A percentile compares a stretch with the other conserved stretches of the same genome.
These are phyloP conservation scores for Capitulum mitella DNA, from an alignment of 2,888 invertebrate species.

Conservation along the genomic window DNA sequence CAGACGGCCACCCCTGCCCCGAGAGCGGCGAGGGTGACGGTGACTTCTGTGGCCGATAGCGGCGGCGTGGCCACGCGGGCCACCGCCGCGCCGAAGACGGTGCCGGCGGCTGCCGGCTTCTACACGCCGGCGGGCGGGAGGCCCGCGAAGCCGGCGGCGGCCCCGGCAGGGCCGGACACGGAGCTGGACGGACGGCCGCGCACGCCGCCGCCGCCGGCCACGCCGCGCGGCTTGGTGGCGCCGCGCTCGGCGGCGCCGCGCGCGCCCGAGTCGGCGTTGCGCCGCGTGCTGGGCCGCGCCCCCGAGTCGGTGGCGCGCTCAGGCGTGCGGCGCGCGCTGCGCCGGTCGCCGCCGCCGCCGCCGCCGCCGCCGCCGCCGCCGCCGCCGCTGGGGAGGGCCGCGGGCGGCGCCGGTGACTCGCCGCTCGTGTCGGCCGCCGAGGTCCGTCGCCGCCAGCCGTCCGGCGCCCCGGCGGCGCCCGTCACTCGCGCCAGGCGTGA, in stretches of 20 bases:
- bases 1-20: too few species aligned
- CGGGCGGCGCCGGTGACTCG: not conserved
- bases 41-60: too few species aligned
- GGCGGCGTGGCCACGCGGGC: not conserved
- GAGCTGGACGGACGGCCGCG: not conserved
- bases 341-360: not conserved
- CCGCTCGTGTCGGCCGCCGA: too few species aligned
- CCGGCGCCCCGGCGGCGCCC: not conserved
- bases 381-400: not conserved
- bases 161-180: not conserved
- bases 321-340: not conserved
- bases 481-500: not conserved
- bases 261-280: conserved; percentile 11
- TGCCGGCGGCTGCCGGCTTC: not conserved
- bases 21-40: too few species aligned
- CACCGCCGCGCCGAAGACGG: not conserved
- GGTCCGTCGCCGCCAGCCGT: not conserved
- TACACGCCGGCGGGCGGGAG: not conserved
- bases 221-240: not conserved
- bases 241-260: not conserved
- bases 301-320: not conserved
- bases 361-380: not conserved
- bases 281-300: not conserved
- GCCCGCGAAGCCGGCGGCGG: not conserved
- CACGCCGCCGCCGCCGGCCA: not conserved